Base-by-base conservation (phyloP, 2,113 vertebrate genomes). In the Eolophus roseicapilla region DNA sequence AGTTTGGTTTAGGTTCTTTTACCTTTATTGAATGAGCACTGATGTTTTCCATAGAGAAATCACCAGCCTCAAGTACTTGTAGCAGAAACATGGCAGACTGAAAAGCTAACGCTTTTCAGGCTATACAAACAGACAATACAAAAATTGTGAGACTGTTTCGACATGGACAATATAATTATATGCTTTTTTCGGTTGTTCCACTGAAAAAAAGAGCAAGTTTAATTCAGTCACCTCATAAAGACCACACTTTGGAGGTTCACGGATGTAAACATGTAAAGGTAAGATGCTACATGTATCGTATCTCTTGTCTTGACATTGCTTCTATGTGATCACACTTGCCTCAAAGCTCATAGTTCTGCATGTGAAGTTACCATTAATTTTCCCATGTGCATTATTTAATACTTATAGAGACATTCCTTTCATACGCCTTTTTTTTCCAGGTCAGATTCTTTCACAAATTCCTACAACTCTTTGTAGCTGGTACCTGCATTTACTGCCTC, bases 251-350 rank as follows among this genome's bases (percentile, higher is more conserved):
- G 13, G 4, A 77, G 9, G 4, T 47, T 71, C 20, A 31, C 0
- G 0, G 29, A 37, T 29, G n/a, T 29, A 67, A 84, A 67, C 6
- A 10, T 13, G 25, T 27, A 29, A 52, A 70, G 4, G 7, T 65
- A 24, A 41, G 6, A 37, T 21, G 41, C 31, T 43, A 41, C n/a
- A 31, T 27, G 8, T 11, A 81, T 78, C 50, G 17, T 0, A 0
- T 35, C 20, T 16, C 35, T 87, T 82, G 33, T 46, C 62, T 67
- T 85, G 11, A 43, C 14, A 39, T 44, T 31, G 23, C 7, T 43
- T 27, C 23, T 31, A 55, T 55, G 9, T 23, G 11, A 68, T 73
- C 57, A 24, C 11, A 14, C 6, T 60, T 46, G 15, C 29, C 19
- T 86, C 44, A 68, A 80, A 68, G 29, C 4, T 69, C 12, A 21